phyloP scores from a whole-genome alignment of 2,113 vertebrate genomes.

The Malurus elegans region DNA sequence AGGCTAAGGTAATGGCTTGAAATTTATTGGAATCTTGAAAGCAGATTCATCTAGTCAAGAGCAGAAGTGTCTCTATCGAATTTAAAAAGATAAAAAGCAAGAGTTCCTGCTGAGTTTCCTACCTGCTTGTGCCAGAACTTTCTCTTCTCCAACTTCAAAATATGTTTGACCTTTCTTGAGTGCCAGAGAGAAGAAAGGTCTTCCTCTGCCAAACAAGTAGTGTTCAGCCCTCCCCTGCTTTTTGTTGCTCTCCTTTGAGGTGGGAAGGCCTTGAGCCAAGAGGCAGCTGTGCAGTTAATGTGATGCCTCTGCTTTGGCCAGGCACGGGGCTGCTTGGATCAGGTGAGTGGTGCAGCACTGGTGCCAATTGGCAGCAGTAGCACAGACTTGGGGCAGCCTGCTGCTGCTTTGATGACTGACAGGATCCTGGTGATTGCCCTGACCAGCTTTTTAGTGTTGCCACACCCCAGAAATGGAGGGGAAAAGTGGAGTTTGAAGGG shows the following conservation, averaged over 20 bases:
- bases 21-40: conserved; percentile 19
- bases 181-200: not conserved
- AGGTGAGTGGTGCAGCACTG: rapidly evolving
- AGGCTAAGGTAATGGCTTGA: conserved; percentile 17
- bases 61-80: conserved; percentile 25
- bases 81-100: conserved; percentile 34
- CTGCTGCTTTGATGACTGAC: not conserved
- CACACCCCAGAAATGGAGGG: not conserved
- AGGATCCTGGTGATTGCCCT: not conserved
- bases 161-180: conserved; percentile 4
- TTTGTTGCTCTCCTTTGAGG: not conserved
- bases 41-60: not conserved
- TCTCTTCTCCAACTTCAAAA: conserved; percentile 52
- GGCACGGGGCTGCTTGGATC: not conserved
- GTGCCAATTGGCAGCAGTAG: not conserved
- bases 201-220: not conserved
- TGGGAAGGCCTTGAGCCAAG: not conserved
- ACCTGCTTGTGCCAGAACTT: conserved; percentile 7
- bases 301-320: not conserved
- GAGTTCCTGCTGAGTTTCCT: conserved; percentile 25
- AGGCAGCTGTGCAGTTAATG: not conserved
- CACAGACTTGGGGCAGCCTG: not conserved
- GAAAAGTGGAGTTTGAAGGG: not conserved
- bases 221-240: not conserved
- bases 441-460: not conserved